Percentiles rank a stretch among this genome's conserved stretches.
phyloP scores from a whole-genome alignment of 2,797 vertebrate species.

The Urophycis tenuis region DNA sequence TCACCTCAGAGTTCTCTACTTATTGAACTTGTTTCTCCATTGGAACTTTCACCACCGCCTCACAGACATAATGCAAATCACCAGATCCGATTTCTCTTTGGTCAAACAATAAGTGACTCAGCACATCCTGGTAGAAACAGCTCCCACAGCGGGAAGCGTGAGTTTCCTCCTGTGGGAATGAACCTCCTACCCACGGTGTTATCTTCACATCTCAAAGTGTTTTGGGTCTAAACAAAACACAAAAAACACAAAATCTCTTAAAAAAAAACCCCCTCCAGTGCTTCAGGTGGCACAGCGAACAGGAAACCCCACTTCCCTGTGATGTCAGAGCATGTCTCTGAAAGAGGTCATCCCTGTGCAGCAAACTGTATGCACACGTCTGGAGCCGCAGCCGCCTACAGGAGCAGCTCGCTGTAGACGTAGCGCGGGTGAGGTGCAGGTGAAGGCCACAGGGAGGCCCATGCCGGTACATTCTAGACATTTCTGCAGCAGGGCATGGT shows the following conservation, averaged over 20 bases:
- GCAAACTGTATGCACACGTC: background rate
- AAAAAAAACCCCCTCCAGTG: no score
- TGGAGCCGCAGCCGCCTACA: background rate
- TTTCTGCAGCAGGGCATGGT: conserved; percentile 33
- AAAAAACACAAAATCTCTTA: no score
- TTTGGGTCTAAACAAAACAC: background rate
- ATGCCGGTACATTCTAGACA: conserved; percentile 52
- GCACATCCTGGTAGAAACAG: background rate
- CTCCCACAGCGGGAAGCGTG: background rate
- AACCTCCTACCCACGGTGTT: background rate
- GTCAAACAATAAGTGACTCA: background rate
- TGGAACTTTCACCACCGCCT: background rate
- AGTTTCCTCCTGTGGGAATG: background rate
- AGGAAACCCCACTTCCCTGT: no score
- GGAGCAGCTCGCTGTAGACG: background rate
- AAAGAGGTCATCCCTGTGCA: no score
- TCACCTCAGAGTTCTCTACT: background rate
- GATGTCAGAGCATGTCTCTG: no score
- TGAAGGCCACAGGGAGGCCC: background rate
- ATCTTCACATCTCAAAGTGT: background rate
- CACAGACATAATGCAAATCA: background rate
- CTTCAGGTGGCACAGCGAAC: background rate
- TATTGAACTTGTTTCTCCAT: background rate
- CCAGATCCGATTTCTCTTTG: conserved; percentile 1
- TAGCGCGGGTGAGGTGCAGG: background rate